Evolutionary conservation across 2,888 invertebrate genomes (phyloP).

Genomic region (Tenthredo livida): DNA sequence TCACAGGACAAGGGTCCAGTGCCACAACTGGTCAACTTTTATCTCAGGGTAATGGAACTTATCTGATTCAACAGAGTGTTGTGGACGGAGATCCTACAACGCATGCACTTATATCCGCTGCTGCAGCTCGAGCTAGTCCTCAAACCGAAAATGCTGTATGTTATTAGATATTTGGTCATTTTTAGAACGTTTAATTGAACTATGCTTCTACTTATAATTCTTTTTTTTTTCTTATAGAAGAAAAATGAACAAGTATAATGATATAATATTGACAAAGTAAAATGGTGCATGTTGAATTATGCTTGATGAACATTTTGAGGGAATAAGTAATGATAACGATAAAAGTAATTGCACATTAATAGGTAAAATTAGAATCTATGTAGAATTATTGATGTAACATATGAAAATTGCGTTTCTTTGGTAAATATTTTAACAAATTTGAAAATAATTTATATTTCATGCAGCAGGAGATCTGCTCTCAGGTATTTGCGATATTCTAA

Average conservation of each 20-base stretch:
- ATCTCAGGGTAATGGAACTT: constrained; percentile 79
- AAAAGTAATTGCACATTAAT: not conserved
- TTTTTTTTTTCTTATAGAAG: not conserved
- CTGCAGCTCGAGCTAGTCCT: constrained; percentile 83
- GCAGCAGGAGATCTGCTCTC: constrained; percentile 51
- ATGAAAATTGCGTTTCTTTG: constrained; percentile 18
- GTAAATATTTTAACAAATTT: constrained; percentile 19
- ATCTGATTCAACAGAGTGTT: constrained; percentile 85
- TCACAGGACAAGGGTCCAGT: constrained; percentile 75
- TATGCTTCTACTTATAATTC: constrained; percentile 4
- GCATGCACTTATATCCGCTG: constrained; percentile 79
- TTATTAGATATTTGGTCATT: constrained; percentile 56
- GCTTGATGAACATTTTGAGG: constrained; percentile 10
- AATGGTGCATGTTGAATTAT: constrained; percentile 42
- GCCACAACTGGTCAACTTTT: constrained; percentile 76
- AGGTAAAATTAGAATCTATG: constrained; percentile 11
- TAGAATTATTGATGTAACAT: constrained; percentile 12
- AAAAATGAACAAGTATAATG: not conserved
- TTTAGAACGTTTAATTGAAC: constrained; percentile 6
- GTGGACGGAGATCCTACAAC: constrained; percentile 83
- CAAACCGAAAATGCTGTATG: constrained; percentile 86
- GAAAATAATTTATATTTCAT: constrained; percentile 24
- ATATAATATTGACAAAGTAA: not conserved
- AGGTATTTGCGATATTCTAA: constrained; percentile 32
- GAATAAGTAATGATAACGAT: not conserved